Conservation (phyloP, 2,888 invertebrate genomes). For the Rhingia rostrata region DNA sequence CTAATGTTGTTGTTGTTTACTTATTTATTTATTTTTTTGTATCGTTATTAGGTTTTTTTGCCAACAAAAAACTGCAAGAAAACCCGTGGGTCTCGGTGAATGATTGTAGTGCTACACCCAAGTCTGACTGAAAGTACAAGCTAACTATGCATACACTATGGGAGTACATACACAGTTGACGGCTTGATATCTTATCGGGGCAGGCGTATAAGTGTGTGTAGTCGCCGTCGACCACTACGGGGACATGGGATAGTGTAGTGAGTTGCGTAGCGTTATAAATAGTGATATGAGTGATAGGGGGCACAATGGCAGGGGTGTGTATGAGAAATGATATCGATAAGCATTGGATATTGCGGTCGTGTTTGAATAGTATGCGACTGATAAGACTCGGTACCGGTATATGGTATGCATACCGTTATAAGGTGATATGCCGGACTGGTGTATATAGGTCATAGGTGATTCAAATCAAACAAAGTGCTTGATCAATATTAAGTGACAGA, state of each 20-base stretch:
- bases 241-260: constrained; percentile 6
- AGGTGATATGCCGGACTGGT: constrained; percentile 9
- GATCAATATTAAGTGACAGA: too few relatives aligned
- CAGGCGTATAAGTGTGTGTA: constrained; percentile 12
- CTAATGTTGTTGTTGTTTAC: constrained; percentile 54
- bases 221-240: constrained; percentile 8
- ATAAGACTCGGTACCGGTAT: constrained; percentile 32
- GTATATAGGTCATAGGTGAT: constrained; percentile 59
- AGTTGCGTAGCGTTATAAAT: constrained; percentile 29
- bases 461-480: constrained; percentile 17
- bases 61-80: constrained; percentile 35
- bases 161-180: not conserved
- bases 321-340: constrained; percentile 27
- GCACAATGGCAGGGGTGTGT: not conserved
- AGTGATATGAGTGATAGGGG: constrained; percentile 31
- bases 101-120: constrained; percentile 33
- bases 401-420: not conserved
- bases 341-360: constrained; percentile 41
- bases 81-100: constrained; percentile 10
- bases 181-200: constrained; percentile 43
- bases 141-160: constrained; percentile 37
- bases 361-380: constrained; percentile 11
- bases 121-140: constrained; percentile 28
- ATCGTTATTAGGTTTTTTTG: constrained; percentile 13
- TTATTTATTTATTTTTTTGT: constrained; percentile 26